Percentiles rank a stretch among this genome's conserved stretches.
phyloP scores from a whole-genome alignment of 1,140 invertebrate species.

The Lepidurus arcticus region DNA sequence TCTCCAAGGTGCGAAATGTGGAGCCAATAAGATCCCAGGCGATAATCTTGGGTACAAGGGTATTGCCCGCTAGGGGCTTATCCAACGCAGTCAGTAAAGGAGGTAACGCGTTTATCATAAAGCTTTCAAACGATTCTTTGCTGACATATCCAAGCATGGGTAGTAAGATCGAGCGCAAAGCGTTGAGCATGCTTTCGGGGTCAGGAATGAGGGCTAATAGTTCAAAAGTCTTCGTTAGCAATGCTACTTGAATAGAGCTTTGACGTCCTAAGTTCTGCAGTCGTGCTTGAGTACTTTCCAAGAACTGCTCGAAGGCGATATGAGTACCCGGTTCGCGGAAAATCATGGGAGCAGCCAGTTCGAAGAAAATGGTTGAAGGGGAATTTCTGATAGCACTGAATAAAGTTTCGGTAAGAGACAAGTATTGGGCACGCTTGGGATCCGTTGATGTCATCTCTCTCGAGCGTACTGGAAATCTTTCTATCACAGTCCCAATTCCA shows the following conservation, averaged over 20 bases:
- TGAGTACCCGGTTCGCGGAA: conserved; percentile 1
- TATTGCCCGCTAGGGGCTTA: background rate
- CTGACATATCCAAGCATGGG: background rate
- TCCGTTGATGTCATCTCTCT: background rate
- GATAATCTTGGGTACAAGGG: background rate
- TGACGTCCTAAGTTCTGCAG: background rate
- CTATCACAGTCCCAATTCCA: background rate
- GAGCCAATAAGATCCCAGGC: background rate
- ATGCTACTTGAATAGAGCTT: background rate
- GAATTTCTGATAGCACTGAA: background rate
- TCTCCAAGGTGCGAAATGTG: conserved; percentile 2
- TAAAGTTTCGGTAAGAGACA: background rate
- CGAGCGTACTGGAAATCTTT: background rate
- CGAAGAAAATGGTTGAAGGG: background rate
- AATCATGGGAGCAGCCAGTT: background rate
- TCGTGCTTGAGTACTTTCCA: background rate
- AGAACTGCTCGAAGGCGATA: background rate
- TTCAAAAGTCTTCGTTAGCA: background rate
- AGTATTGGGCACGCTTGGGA: background rate
- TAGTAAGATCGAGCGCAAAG: background rate
- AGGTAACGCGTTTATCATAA: background rate
- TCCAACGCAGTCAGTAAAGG: background rate
- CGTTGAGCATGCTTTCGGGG: background rate
- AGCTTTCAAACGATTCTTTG: conserved; percentile 18
- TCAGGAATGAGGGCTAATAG: background rate